These are phyloP conservation scores for Varecia variegata DNA, from an alignment of 2,797 vertebrate species.

Conservation along the genomic window DNA sequence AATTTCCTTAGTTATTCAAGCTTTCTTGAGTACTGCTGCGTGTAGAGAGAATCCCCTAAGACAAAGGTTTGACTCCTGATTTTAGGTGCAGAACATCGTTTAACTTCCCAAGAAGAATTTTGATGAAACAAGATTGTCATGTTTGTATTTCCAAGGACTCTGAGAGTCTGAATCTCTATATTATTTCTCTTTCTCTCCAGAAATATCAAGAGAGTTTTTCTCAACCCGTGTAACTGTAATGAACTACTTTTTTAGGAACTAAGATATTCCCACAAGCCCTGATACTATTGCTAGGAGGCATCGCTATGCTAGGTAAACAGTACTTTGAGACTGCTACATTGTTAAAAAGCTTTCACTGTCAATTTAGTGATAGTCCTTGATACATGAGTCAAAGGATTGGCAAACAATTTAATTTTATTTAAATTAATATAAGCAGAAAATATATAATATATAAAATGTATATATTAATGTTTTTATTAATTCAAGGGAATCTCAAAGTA, in stretches of 20 bases:
- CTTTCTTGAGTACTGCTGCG: neutral
- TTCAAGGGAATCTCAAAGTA: slow-evolving; percentile 13
- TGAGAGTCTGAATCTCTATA: neutral
- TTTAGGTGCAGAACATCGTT: neutral
- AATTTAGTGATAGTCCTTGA: neutral
- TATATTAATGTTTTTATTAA: neutral
- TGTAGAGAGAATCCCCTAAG: neutral
- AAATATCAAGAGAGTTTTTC: slow-evolving; percentile 14
- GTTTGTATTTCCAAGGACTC: neutral
- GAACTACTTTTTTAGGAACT: neutral
- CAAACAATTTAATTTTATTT: slow-evolving; percentile 30
- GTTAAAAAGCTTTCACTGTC: neutral
- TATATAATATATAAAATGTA: neutral
- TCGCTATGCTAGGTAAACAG: neutral
- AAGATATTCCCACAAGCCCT: neutral
- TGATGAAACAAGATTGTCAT: neutral
- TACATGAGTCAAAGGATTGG: neutral
- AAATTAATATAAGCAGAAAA: neutral
- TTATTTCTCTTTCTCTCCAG: slow-evolving; percentile 8
- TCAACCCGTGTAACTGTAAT: neutral
- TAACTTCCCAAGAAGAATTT: slow-evolving; percentile 25
- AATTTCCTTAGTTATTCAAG: neutral
- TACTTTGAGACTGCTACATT: neutral
- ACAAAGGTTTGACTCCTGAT: slow-evolving; percentile 1
- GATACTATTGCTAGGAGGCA: neutral